Percentiles rank a stretch among this genome's conserved stretches.
Conservation (phyloP, 2,888 invertebrate genomes). For the Tenthredo mesomela region DNA sequence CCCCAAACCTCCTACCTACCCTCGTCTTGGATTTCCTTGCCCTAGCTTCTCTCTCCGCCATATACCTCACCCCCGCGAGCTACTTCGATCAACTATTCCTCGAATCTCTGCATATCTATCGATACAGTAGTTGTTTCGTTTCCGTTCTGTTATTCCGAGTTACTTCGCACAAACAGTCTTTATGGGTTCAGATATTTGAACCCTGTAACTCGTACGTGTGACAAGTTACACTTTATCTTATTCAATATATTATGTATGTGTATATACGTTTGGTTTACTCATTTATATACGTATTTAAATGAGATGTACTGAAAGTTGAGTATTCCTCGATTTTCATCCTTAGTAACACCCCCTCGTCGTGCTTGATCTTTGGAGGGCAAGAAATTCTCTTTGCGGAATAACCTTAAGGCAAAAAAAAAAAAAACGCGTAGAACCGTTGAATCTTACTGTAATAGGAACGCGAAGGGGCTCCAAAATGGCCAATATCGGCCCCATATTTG, state of each 20-base stretch:
- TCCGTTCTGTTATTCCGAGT: slow-evolving; percentile 33
- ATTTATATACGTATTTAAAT: background rate
- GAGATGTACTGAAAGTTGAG: background rate
- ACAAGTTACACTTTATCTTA: background rate
- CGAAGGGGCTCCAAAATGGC: slow-evolving; percentile 49
- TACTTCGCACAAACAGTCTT: slow-evolving; percentile 1
- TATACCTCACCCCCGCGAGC: slow-evolving; percentile 19
- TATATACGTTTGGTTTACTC: background rate
- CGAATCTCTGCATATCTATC: slow-evolving; percentile 38
- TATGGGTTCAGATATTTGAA: slow-evolving; percentile 17
- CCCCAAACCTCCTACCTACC: slow-evolving; percentile 57
- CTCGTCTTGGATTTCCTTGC: slow-evolving; percentile 48
- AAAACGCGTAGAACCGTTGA: background rate
- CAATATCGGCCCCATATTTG: slow-evolving; percentile 48
- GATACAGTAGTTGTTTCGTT: slow-evolving; percentile 43
- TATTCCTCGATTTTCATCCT: background rate
- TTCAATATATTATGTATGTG: background rate
- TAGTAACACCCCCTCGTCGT: background rate
- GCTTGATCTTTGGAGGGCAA: background rate
- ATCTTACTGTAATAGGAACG: slow-evolving; percentile 31
- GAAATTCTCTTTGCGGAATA: background rate
- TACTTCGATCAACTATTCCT: slow-evolving; percentile 50
- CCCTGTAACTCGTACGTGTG: background rate
- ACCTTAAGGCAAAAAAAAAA: background rate
- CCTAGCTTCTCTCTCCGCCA: slow-evolving; percentile 52